Evolutionary conservation across 2,797 vertebrate species (phyloP).

Genomic region (Pelodytes ibericus): DNA sequence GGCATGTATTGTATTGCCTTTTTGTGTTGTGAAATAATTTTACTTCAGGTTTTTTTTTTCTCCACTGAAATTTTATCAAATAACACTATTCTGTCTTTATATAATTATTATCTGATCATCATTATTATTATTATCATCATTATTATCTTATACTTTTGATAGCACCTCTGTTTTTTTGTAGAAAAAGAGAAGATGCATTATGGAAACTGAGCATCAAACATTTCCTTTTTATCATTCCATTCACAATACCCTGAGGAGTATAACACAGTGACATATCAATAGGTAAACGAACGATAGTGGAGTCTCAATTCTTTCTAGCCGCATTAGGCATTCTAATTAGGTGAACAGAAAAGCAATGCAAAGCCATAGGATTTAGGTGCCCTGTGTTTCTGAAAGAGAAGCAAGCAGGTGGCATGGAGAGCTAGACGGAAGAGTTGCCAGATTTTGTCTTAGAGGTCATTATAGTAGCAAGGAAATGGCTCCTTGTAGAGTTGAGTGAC

Average conservation of each 20-base stretch:
- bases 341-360: constrained; percentile 43
- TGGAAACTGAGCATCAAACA: constrained; percentile 35
- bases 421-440: constrained; percentile 44
- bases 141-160: no score
- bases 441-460: constrained; percentile 56
- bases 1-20: no score
- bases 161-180: constrained; percentile 8
- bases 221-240: constrained; percentile 41
- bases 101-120: neutral
- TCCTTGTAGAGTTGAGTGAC: constrained; percentile 55
- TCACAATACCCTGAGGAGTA: constrained; percentile 40
- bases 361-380: constrained; percentile 44
- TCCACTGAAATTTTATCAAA: neutral
- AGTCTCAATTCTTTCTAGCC: constrained; percentile 33
- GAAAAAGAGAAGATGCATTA: constrained; percentile 25
- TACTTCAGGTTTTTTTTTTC: neutral
- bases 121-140: neutral
- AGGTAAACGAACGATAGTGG: constrained; percentile 28
- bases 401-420: constrained; percentile 46
- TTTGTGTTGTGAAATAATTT: no score
- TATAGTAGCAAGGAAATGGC: constrained; percentile 50
- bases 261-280: constrained; percentile 52
- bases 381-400: constrained; percentile 48
- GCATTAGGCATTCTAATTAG: constrained; percentile 54
- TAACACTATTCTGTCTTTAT: neutral